Evolutionary conservation across 2,797 vertebrate genomes (phyloP).

Genomic region (Microctenopoma steveboyesi): DNA sequence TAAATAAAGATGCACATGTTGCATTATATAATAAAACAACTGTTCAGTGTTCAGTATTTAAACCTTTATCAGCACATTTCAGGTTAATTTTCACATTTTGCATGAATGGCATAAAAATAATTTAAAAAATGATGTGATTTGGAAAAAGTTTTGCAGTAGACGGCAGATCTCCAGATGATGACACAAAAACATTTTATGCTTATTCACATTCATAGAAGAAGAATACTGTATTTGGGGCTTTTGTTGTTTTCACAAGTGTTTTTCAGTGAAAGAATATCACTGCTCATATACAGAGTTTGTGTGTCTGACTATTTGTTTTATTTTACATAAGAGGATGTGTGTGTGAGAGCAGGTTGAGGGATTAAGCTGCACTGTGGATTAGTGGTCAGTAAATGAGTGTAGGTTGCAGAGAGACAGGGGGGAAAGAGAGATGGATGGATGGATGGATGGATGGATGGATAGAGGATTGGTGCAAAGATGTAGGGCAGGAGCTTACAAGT

Average conservation of each 20-base stretch:
- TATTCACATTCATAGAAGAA: background rate
- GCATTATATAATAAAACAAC: too few species aligned
- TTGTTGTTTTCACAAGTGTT: background rate
- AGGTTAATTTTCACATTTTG: background rate
- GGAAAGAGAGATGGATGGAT: constrained; percentile 14
- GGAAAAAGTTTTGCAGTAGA: background rate
- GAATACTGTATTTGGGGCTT: background rate
- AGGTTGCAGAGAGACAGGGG: constrained; percentile 37
- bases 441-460: constrained; percentile 18
- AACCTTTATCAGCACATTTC: too few species aligned
- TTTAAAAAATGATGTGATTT: background rate
- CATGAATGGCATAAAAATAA: background rate
- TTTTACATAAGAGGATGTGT: constrained; percentile 16
- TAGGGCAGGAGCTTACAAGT: constrained; percentile 36
- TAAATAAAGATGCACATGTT: too few species aligned
- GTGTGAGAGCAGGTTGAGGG: constrained; percentile 63
- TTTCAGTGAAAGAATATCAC: background rate
- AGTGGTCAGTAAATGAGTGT: constrained; percentile 75
- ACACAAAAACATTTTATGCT: too few species aligned
- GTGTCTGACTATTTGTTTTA: background rate
- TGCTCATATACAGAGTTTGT: constrained; percentile 3
- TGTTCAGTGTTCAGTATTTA: too few species aligned
- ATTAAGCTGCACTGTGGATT: constrained; percentile 80
- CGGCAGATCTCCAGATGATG: too few species aligned
- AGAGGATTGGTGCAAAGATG: constrained; percentile 27